Evolutionary conservation across 1,140 invertebrate genomes (phyloP).

Genomic region (Calosoma granatense): DNA sequence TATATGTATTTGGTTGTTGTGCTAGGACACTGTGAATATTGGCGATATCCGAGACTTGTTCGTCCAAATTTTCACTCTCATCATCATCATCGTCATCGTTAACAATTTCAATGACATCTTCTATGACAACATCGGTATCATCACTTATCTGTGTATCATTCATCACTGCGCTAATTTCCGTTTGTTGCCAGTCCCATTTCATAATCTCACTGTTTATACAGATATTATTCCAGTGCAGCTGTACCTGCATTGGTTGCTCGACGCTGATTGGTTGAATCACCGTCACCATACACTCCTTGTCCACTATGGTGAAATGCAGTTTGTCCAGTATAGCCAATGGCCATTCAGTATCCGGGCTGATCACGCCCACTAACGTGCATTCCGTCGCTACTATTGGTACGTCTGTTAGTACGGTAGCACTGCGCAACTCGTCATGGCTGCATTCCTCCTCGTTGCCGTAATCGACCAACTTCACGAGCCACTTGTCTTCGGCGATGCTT

Average conservation of each 20-base stretch:
- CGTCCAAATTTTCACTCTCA: background rate
- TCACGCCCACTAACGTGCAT: conserved; percentile 36
- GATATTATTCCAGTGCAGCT: conserved; percentile 2
- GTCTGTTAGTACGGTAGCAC: conserved; percentile 43
- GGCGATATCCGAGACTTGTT: background rate
- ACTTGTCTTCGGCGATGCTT: conserved; percentile 29
- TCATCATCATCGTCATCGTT: conserved; percentile 1
- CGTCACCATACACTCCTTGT: conserved; percentile 14
- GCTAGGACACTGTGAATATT: background rate
- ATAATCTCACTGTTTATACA: conserved; percentile 14
- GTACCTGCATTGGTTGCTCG: background rate
- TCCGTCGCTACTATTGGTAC: conserved; percentile 45
- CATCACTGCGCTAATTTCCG: background rate
- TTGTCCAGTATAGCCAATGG: conserved; percentile 16
- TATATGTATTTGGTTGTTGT: background rate
- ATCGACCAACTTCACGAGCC: conserved; percentile 48
- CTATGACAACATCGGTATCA: conserved; percentile 17
- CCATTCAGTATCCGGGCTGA: conserved; percentile 23
- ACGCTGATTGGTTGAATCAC: background rate
- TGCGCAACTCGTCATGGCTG: conserved; percentile 39
- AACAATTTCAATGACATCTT: background rate
- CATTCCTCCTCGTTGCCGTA: conserved; percentile 50
- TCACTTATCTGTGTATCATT: background rate
- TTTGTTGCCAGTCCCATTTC: background rate
- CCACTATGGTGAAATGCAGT: conserved; percentile 17